Percentiles rank a stretch among this genome's conserved stretches.
Conservation (phyloP, 1,140 invertebrate species). For the Meloidogyne floridensis region DNA sequence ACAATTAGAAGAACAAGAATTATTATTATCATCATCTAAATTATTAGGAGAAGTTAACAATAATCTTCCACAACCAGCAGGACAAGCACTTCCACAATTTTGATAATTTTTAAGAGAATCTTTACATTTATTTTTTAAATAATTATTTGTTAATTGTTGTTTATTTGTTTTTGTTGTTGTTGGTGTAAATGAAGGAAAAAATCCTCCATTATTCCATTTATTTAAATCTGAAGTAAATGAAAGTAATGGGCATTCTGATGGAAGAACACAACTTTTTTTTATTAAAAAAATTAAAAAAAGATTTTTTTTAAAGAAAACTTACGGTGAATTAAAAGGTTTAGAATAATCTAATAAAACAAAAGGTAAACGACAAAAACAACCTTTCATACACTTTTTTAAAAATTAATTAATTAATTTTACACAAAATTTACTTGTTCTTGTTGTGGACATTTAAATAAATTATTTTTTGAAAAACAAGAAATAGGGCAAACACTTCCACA, state of each 20-base stretch:
- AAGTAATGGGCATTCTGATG: constrained; percentile 40
- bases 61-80: constrained; percentile 16
- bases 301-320: not conserved
- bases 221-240: constrained; percentile 31
- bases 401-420: not conserved
- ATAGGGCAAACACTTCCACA: constrained; percentile 43
- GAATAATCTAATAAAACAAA: constrained; percentile 37
- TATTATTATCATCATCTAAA: not conserved
- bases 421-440: constrained; percentile 27
- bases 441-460: constrained; percentile 11
- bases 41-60: not conserved
- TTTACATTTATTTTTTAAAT: constrained; percentile 27
- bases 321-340: constrained; percentile 39
- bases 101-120: constrained; percentile 45
- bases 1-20: constrained; percentile 8
- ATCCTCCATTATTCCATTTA: constrained; percentile 32
- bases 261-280: constrained; percentile 34
- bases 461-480: constrained; percentile 40
- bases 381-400: constrained; percentile 1
- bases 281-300: not conserved
- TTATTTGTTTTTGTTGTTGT: not conserved
- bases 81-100: constrained; percentile 39
- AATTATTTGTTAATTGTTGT: not conserved
- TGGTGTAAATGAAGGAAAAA: constrained; percentile 18
- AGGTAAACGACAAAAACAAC: constrained; percentile 44